Evolutionary conservation across 1,140 invertebrate genomes (phyloP).

Genomic region (Babylonia areolata): DNA sequence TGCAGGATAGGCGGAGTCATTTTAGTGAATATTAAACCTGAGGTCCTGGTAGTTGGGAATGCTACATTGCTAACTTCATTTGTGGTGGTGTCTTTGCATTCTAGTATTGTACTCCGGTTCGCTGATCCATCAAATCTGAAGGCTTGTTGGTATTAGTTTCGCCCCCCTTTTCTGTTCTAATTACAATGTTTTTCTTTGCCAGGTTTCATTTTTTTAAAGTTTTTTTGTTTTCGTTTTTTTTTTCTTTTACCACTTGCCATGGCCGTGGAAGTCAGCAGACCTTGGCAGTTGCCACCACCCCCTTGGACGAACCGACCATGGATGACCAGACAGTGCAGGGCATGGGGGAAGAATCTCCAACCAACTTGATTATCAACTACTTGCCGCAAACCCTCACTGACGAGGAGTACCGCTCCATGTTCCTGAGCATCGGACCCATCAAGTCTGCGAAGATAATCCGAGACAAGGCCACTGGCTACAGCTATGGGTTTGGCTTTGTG

Average conservation of each 20-base stretch:
- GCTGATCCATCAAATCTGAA: neutral
- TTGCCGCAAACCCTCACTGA: conserved; percentile 95
- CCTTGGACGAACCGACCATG: neutral
- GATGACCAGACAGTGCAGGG: conserved; percentile 24
- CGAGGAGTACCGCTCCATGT: conserved; percentile 91
- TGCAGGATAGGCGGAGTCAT: too few species aligned
- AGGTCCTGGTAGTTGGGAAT: too few species aligned
- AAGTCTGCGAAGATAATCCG: conserved; percentile 94
- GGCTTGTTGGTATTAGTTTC: neutral
- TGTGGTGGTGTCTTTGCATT: too few species aligned
- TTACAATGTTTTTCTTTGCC: conserved; percentile 37
- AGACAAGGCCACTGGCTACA: conserved; percentile 87
- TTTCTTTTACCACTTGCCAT: conserved; percentile 36
- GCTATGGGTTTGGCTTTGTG: conserved; percentile 97
- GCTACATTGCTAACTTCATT: too few species aligned
- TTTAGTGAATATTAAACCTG: too few species aligned
- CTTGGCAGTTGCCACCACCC: neutral
- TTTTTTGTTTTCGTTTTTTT: conserved; percentile 47
- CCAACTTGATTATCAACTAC: conserved; percentile 97
- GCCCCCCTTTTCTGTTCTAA: neutral
- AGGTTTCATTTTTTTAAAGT: conserved; percentile 40
- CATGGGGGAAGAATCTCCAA: conserved; percentile 46
- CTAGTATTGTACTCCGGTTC: too few species aligned
- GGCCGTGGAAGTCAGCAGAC: conserved; percentile 23
- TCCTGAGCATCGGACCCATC: conserved; percentile 84